These are phyloP conservation scores for Montipora sp. DNA, from an alignment of 64 coral and sea anemone genomes.

Conservation along the genomic window DNA sequence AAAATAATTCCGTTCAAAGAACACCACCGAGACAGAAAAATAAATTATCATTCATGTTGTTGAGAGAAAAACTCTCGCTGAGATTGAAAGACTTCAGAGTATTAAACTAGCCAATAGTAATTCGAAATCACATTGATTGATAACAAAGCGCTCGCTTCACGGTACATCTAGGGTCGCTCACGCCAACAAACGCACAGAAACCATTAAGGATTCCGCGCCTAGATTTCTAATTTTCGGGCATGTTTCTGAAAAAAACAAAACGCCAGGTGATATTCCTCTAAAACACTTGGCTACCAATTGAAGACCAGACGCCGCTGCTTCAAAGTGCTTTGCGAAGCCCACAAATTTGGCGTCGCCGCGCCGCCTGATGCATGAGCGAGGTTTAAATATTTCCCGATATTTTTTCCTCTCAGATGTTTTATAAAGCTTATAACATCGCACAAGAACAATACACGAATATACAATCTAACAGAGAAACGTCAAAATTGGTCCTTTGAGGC, in stretches of 20 bases:
- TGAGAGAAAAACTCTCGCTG: constrained; percentile 11
- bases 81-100: neutral
- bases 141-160: neutral
- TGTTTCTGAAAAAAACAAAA: neutral
- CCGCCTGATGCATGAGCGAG: constrained; percentile 26
- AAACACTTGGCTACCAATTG: constrained; percentile 16
- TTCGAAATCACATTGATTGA: constrained; percentile 8
- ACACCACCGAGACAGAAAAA: neutral
- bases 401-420: neutral
- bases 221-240: constrained; percentile 2
- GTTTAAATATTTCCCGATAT: neutral
- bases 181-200: neutral
- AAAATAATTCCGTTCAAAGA: neutral
- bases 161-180: neutral
- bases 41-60: neutral
- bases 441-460: neutral
- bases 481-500: neutral
- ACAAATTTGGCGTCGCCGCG: neutral
- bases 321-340: neutral
- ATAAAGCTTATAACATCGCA: neutral
- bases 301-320: constrained; percentile 3
- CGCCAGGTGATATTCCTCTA: constrained; percentile 9
- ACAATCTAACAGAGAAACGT: neutral
- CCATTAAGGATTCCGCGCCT: neutral
- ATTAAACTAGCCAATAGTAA: constrained; percentile 11